Evolutionary conservation across 2,888 invertebrate species (phyloP), one percentile per base, ranked within the genome.

Genomic region (Xestoiulus laeticollis): DNA sequence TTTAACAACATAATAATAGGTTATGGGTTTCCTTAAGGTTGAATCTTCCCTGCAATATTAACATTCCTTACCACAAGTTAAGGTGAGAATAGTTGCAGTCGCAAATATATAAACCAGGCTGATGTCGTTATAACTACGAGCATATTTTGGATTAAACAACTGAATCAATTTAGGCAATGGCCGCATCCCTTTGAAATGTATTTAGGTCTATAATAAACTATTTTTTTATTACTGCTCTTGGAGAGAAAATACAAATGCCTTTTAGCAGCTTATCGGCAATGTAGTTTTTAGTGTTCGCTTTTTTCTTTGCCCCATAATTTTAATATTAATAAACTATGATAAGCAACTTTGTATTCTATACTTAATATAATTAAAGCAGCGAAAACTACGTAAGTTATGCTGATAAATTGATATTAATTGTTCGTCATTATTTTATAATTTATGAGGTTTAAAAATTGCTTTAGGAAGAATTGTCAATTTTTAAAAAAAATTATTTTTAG

Each of bases 1-100:
- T 78, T 78, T 78, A 78, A 78, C 78, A 78, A 78, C 78, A 78
- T 78, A 78, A 78, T 78, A 78, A 78, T 78, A 78, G 78, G 78
- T 78, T 78, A 78, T 78, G 78, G 26, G 78, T 78, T 78, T 78
- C 78, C 78, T 78, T 78, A 78, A 78, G 78, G 78, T 78, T 78
- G 30, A 78, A 78, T 78, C 78, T 78, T 78, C 78, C 78, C 30
- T 78, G 78, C 78, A 78, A 78, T 78, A 78, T 78, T 78, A 78
- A 78, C 78, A 78, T 78, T 78, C 78, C 30, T 30, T 30, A 26
- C 78, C 30, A 78, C 78, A 30, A 78, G 78, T 78, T 22, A 78
- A 78, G 78, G 78, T 30, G 78, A 78, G 78, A 78, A 78, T n/a
- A 78, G 10, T 78, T 8, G 78, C 78, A 78, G 78, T 78, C 30